These are phyloP conservation scores for Dryadula phaetusa DNA, from an alignment of 2,888 invertebrate genomes.

Conservation along the genomic window DNA sequence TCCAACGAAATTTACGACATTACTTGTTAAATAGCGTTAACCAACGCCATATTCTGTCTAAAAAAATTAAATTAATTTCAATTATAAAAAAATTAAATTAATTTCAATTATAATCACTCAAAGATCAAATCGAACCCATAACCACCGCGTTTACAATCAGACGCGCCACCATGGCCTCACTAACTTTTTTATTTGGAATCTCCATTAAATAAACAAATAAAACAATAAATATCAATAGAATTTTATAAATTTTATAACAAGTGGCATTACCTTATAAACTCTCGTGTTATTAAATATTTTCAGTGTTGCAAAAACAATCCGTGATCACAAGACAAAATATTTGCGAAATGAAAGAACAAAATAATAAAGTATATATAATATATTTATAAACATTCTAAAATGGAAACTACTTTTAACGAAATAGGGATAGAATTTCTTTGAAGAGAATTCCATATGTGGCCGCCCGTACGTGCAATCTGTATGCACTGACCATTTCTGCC, in stretches of 20 bases:
- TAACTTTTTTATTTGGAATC: no score
- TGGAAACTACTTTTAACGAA: neutral
- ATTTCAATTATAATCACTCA: no score
- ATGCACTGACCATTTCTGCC: slow-evolving; percentile 36
- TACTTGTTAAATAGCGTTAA: no score
- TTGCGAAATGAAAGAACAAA: slow-evolving; percentile 25
- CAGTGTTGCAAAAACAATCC: slow-evolving; percentile 11
- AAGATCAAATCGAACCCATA: no score
- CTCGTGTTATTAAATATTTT: slow-evolving; percentile 15
- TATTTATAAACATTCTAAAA: neutral
- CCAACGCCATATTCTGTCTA: no score
- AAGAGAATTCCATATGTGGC: neutral
- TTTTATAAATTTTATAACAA: neutral
- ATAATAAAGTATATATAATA: slow-evolving; percentile 25
- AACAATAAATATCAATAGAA: no score
- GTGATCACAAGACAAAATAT: slow-evolving; percentile 23
- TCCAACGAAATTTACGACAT: no score
- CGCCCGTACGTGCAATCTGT: slow-evolving; percentile 34
- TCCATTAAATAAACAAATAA: no score
- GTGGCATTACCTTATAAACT: slow-evolving; percentile 1
- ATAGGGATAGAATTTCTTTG: slow-evolving; percentile 9
- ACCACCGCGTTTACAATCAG: no score
- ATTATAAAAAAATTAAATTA: no score
- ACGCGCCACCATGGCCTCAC: no score
- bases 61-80: no score